A percentile compares a stretch with the other conserved stretches of the same genome.
Evolutionary conservation across 2,797 vertebrate genomes (phyloP).

Genomic region (Hippocampus kuda): DNA sequence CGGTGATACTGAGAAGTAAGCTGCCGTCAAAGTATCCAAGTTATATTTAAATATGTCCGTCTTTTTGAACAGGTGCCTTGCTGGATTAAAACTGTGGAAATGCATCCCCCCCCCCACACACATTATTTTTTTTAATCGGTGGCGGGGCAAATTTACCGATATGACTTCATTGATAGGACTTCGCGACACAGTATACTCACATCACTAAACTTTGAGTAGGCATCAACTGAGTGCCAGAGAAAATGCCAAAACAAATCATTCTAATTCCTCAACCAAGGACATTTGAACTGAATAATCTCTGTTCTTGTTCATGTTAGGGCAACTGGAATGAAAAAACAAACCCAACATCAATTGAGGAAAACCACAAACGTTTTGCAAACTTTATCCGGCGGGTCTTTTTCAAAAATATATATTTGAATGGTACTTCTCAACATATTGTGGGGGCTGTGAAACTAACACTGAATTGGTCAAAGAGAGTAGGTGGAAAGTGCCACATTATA

Average conservation of each 20-base stretch:
- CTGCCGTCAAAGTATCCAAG: not conserved
- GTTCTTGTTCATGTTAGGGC: not conserved
- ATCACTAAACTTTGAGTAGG: not conserved
- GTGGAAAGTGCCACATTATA: not conserved
- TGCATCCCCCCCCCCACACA: not conserved
- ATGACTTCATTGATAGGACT: no score
- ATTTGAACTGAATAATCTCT: not conserved
- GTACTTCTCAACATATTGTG: not conserved
- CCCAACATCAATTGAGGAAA: not conserved
- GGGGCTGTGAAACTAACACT: not conserved
- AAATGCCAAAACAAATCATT: not conserved
- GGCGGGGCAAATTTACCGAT: no score
- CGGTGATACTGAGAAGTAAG: constrained; percentile 1
- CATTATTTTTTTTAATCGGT: no score
- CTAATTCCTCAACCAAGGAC: not conserved
- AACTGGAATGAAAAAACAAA: not conserved
- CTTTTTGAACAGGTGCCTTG: not conserved
- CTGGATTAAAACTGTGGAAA: not conserved
- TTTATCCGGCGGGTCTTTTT: not conserved
- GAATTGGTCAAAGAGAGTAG: not conserved
- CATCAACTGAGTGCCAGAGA: not conserved
- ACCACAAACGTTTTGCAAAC: not conserved
- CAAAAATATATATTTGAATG: not conserved
- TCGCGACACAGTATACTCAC: no score
- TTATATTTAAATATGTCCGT: not conserved